phyloP scores from a whole-genome alignment of 2,113 vertebrate genomes.

The Tichodroma muraria region DNA sequence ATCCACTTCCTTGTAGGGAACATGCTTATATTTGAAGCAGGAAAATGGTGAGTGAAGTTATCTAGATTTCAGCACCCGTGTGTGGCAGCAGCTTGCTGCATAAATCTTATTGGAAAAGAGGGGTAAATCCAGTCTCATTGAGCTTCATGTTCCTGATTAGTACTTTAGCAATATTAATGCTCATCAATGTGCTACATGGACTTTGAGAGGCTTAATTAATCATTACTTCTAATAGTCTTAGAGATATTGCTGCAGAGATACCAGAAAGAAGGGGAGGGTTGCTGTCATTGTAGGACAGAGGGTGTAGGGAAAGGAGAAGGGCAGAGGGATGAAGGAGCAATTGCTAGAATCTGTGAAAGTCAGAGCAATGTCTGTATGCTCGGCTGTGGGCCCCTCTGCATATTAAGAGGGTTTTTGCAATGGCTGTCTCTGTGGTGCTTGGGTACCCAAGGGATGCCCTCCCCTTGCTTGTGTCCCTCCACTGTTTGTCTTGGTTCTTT shows the following conservation, averaged over 20 bases:
- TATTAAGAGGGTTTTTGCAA: background rate
- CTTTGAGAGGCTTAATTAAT: background rate
- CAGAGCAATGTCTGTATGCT: accelerated
- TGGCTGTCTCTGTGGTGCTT: background rate
- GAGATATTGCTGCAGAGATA: background rate
- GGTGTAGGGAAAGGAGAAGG: background rate
- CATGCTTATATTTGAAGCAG: background rate
- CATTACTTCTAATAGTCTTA: background rate
- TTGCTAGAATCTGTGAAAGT: background rate
- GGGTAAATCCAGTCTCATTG: background rate
- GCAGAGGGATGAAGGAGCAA: background rate
- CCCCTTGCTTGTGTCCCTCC: background rate
- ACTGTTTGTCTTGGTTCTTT: background rate
- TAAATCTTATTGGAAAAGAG: background rate
- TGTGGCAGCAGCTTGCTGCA: background rate
- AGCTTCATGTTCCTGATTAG: background rate
- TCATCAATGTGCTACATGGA: background rate
- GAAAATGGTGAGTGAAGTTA: background rate
- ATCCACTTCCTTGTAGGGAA: background rate
- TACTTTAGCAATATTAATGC: background rate
- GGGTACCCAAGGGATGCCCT: background rate
- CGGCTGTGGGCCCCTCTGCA: background rate
- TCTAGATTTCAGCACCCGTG: background rate
- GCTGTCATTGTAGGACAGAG: accelerated
- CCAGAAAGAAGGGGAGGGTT: background rate